These are phyloP conservation scores for Metopia argyrocephala DNA, from an alignment of 2,888 invertebrate species.

Conservation along the genomic window DNA sequence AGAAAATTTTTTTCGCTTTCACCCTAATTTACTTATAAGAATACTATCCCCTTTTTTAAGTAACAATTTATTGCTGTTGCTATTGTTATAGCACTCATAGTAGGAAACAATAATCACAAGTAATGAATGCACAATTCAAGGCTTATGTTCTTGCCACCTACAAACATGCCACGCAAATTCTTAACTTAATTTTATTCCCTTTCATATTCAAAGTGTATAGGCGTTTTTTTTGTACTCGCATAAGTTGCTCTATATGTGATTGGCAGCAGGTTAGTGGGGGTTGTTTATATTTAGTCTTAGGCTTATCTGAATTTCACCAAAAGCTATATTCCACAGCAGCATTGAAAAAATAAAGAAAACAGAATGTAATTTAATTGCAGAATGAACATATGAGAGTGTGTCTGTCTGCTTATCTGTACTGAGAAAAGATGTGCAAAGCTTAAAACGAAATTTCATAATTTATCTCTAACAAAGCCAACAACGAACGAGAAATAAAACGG, in stretches of 20 bases:
- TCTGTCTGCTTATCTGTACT: background rate
- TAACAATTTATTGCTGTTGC: background rate
- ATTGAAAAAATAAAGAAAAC: conserved; percentile 35
- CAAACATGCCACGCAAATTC: conserved; percentile 17
- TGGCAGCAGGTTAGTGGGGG: background rate
- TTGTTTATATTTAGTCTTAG: background rate
- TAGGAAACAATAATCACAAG: conserved; percentile 58
- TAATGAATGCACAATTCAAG: conserved; percentile 60
- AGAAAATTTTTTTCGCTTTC: no score
- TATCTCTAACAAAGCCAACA: conserved; percentile 28
- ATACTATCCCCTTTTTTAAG: background rate
- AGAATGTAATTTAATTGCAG: background rate
- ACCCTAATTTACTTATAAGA: no score
- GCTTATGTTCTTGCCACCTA: conserved; percentile 45
- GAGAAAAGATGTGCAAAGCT: conserved; percentile 24
- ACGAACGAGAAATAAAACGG: background rate
- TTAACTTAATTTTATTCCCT: conserved; percentile 7
- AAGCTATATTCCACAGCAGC: conserved; percentile 23
- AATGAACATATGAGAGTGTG: background rate
- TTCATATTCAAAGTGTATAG: background rate
- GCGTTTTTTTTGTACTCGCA: background rate
- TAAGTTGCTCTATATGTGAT: background rate
- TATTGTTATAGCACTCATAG: conserved; percentile 50
- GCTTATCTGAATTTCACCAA: conserved; percentile 4
- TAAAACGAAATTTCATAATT: conserved; percentile 49